Evolutionary conservation across 2,113 vertebrate species (phyloP).

Genomic region (Eurystomus gularis): DNA sequence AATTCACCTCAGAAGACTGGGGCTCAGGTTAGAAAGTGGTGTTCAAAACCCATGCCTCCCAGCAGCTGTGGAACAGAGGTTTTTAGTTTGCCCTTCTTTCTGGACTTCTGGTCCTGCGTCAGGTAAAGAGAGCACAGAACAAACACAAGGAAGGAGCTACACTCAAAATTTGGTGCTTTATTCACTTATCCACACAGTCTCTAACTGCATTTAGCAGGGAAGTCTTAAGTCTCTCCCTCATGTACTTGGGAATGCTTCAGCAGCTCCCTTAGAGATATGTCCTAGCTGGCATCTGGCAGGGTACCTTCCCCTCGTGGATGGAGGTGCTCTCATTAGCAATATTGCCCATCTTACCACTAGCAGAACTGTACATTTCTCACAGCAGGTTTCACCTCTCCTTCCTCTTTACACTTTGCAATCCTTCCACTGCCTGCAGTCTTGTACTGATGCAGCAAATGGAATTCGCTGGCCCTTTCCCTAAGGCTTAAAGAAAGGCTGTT

Average conservation of each 20-base stretch:
- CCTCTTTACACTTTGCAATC: background rate
- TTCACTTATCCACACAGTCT: background rate
- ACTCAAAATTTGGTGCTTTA: background rate
- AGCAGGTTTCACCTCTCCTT: background rate
- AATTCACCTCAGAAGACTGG: background rate
- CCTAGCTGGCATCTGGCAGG: background rate
- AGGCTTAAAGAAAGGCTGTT: background rate
- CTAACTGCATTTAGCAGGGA: background rate
- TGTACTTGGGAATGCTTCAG: background rate
- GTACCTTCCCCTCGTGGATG: accelerated
- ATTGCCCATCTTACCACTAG: background rate
- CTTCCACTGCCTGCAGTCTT: background rate
- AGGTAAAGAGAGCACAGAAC: background rate
- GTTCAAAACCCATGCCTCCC: background rate
- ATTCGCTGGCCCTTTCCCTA: background rate
- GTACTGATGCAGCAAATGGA: background rate
- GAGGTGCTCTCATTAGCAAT: background rate
- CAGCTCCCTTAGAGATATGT: background rate
- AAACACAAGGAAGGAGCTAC: background rate
- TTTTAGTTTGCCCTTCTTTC: background rate
- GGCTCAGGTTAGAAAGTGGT: background rate
- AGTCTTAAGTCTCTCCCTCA: background rate
- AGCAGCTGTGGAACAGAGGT: background rate
- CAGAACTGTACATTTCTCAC: background rate
- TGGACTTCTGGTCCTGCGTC: background rate